These are phyloP conservation scores for Plagodis pulveraria DNA, from an alignment of 2,888 invertebrate species.

Conservation along the genomic window DNA sequence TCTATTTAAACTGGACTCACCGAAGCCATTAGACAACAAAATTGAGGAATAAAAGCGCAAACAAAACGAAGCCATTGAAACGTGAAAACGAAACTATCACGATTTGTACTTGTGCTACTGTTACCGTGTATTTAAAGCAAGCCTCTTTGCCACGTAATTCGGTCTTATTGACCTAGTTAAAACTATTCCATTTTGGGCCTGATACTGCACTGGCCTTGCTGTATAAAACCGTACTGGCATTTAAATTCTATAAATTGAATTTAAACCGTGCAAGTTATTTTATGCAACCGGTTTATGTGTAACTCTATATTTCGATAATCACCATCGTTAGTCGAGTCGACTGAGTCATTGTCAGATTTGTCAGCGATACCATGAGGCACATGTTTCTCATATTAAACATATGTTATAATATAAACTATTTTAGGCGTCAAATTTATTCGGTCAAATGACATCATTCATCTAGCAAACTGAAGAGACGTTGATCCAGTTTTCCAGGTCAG, in stretches of 20 bases:
- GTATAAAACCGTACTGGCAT: constrained; percentile 68
- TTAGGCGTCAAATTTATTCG: constrained; percentile 43
- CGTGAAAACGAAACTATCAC: constrained; percentile 80
- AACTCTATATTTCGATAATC: constrained; percentile 60
- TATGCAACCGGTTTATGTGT: constrained; percentile 68
- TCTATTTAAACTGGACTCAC: constrained; percentile 58
- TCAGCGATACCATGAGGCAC: constrained; percentile 40
- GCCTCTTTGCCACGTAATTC: constrained; percentile 64
- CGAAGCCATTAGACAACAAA: constrained; percentile 58
- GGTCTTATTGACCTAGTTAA: constrained; percentile 73
- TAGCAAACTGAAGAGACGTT: constrained; percentile 34
- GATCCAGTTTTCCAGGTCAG: constrained; percentile 25
- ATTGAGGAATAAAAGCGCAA: constrained; percentile 66
- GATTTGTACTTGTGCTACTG: constrained; percentile 72
- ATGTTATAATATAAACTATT: constrained; percentile 33
- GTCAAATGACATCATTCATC: constrained; percentile 48
- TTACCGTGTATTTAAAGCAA: constrained; percentile 62
- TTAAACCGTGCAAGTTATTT: constrained; percentile 67
- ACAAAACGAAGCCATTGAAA: constrained; percentile 68
- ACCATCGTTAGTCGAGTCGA: constrained; percentile 52
- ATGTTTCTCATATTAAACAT: constrained; percentile 51
- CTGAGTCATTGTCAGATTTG: constrained; percentile 59
- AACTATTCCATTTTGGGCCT: constrained; percentile 74
- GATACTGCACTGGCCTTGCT: constrained; percentile 78
- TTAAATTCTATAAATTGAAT: constrained; percentile 74